Conservation (phyloP, 2,797 vertebrate species). For the Gadopsis bispinosus region DNA sequence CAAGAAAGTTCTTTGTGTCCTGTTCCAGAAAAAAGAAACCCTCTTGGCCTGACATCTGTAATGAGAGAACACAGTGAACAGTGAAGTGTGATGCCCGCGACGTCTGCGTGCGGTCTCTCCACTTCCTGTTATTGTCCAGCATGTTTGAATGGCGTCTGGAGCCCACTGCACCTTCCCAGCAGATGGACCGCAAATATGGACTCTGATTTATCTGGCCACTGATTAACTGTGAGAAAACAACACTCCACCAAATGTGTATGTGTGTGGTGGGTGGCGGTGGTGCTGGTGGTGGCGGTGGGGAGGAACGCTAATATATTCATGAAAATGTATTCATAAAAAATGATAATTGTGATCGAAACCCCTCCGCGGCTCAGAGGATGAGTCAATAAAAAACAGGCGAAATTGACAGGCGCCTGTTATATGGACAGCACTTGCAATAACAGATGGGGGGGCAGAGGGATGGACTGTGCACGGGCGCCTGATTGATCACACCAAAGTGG, state of each 20-base stretch:
- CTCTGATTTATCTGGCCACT: slow-evolving; percentile 85
- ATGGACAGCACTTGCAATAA: slow-evolving; percentile 79
- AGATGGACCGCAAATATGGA: slow-evolving; percentile 88
- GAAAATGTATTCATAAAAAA: slow-evolving; percentile 87
- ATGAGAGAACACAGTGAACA: slow-evolving; percentile 54
- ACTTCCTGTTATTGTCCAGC: slow-evolving; percentile 84
- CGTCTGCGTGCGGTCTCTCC: slow-evolving; percentile 67
- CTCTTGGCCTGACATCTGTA: slow-evolving; percentile 60
- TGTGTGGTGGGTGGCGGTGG: slow-evolving; percentile 60
- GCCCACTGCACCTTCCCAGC: slow-evolving; percentile 84
- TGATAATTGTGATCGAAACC: slow-evolving; percentile 82
- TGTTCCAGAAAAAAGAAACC: background rate
- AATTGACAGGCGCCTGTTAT: slow-evolving; percentile 85
- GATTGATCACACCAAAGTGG: slow-evolving; percentile 76
- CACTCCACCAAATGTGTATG: slow-evolving; percentile 82
- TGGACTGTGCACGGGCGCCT: slow-evolving; percentile 58
- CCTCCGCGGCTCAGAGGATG: slow-evolving; percentile 77
- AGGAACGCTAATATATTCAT: slow-evolving; percentile 85
- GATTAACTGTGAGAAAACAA: slow-evolving; percentile 87
- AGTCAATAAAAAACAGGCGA: slow-evolving; percentile 84
- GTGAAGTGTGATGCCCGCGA: slow-evolving; percentile 70
- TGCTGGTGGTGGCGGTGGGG: slow-evolving; percentile 56
- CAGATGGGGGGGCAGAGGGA: slow-evolving; percentile 82
- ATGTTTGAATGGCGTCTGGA: slow-evolving; percentile 78
- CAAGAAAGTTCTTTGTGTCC: slow-evolving; percentile 29